Evolutionary conservation across 2,888 invertebrate genomes (phyloP).

Genomic region (Nudaria mundana): DNA sequence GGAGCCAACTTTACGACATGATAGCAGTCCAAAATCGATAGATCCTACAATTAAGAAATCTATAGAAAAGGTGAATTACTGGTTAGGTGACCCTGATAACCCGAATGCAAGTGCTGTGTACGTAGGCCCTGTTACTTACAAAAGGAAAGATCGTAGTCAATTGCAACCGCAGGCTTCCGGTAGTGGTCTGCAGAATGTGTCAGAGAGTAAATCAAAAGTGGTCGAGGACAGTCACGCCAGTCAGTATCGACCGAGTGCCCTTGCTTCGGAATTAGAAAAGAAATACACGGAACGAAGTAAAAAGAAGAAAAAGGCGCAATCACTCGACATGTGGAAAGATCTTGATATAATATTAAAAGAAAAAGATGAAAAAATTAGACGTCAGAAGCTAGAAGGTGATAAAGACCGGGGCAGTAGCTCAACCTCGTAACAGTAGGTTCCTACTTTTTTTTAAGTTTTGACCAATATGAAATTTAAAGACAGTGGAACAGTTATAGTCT

Average conservation of each 20-base stretch:
- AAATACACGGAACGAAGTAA: conserved; percentile 32
- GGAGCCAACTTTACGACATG: neutral
- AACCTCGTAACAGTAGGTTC: too few species aligned
- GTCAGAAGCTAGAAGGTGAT: neutral
- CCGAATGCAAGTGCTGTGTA: conserved; percentile 17
- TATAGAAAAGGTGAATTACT: conserved; percentile 43
- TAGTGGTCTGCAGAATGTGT: conserved; percentile 10
- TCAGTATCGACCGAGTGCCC: conserved; percentile 35
- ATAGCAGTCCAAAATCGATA: neutral
- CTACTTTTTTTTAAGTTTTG: too few species aligned
- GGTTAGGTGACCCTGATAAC: conserved; percentile 33
- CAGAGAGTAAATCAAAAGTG: conserved; percentile 5
- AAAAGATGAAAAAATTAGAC: conserved; percentile 25
- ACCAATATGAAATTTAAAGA: too few species aligned
- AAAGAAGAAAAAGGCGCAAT: neutral
- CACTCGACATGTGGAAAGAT: conserved; percentile 12
- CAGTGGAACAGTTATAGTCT: too few species aligned
- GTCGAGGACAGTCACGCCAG: conserved; percentile 3
- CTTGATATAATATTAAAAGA: conserved; percentile 19
- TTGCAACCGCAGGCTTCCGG: neutral
- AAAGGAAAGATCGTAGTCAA: conserved; percentile 42
- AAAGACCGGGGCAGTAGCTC: too few species aligned
- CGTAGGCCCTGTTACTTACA: conserved; percentile 36
- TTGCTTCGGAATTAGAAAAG: conserved; percentile 37
- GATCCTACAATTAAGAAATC: conserved; percentile 36